Base-by-base conservation (phyloP, 2,113 vertebrate genomes). In the Spermophilus dauricus region DNA sequence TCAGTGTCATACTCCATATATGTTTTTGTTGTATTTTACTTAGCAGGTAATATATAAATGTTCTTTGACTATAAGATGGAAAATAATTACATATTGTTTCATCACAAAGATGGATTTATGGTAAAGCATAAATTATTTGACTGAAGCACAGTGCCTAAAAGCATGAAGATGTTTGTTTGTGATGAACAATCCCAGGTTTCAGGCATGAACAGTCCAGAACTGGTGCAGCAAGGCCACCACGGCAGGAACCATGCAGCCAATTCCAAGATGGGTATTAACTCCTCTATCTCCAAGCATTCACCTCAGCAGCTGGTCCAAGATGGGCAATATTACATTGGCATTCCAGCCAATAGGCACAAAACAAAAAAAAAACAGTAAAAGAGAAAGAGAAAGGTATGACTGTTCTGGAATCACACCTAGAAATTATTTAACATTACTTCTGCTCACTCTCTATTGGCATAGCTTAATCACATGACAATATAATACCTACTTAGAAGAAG, bases 41-140 rank as follows among this genome's bases (percentile, higher is more conserved):
- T 92, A 89, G 45, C 30, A 56, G 20, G 7, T n/a, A 76, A 83
- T 32, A 72, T 67, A 78, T 87, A 94, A 92, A 86, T 92, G n/a
- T 69, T 58, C 84, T 77, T 86, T 75, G 45, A 89, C n/a, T 95
- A 45, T 22, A 73, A 56, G 20, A 53, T 8, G 5, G 5, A 42
- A 83, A 82, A 30, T 67, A 72, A 91, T 30, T 86, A 53, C 17
- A 77, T 24, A 69, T 8, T 48, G 75, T 45, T 94, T 82, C 58
- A 48, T 69, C 56, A 87, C 39, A 80, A 88, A 72, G 30, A 81
- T 24, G 4, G 13, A 90, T 42, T 42, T 84, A 88, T 1, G 0
- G 13, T 70, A 86, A 8, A 67, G 37, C 2, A 0, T 53, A 82
- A 65, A 6, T 63, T 80, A 86, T 37, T 61, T 83, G 28, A 81